These are phyloP conservation scores for Buathra laborator DNA, from an alignment of 2,888 invertebrate genomes.

Conservation along the genomic window DNA sequence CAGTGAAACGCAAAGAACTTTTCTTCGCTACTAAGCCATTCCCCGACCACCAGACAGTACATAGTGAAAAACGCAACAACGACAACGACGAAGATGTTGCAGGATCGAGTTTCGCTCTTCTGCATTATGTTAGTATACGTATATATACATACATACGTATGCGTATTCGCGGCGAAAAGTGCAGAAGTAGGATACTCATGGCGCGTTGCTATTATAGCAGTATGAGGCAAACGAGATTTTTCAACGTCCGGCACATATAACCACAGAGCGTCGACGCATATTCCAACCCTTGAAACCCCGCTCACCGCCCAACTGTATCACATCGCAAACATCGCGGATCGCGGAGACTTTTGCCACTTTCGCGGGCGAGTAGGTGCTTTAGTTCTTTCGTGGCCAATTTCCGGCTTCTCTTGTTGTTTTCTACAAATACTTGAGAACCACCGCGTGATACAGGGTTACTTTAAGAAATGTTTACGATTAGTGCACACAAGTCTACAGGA, in stretches of 20 bases:
- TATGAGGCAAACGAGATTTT: slow-evolving; percentile 56
- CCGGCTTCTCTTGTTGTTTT: slow-evolving; percentile 44
- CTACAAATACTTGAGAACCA: slow-evolving; percentile 32
- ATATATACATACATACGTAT: neutral
- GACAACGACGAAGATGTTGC: slow-evolving; percentile 15
- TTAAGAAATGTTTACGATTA: slow-evolving; percentile 66
- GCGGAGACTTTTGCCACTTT: slow-evolving; percentile 59
- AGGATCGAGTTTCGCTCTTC: slow-evolving; percentile 10
- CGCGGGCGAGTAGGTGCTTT: slow-evolving; percentile 46
- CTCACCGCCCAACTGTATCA: slow-evolving; percentile 41
- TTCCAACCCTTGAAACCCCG: slow-evolving; percentile 34
- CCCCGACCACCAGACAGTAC: slow-evolving; percentile 5
- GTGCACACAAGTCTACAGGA: slow-evolving; percentile 50
- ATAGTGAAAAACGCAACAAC: slow-evolving; percentile 35
- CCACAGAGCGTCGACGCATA: slow-evolving; percentile 32
- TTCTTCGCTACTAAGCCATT: slow-evolving; percentile 12
- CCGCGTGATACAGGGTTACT: slow-evolving; percentile 28
- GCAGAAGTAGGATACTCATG: slow-evolving; percentile 28
- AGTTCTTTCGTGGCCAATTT: slow-evolving; percentile 64
- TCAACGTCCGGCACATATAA: slow-evolving; percentile 48
- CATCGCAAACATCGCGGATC: slow-evolving; percentile 24
- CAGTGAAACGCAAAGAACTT: neutral
- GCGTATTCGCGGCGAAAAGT: slow-evolving; percentile 17
- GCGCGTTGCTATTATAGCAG: slow-evolving; percentile 30
- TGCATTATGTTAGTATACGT: slow-evolving; percentile 22